A percentile compares a stretch with the other conserved stretches of the same genome.
phyloP scores from a whole-genome alignment of 2,888 invertebrate species.

The Trissonchulus latispiculum region DNA sequence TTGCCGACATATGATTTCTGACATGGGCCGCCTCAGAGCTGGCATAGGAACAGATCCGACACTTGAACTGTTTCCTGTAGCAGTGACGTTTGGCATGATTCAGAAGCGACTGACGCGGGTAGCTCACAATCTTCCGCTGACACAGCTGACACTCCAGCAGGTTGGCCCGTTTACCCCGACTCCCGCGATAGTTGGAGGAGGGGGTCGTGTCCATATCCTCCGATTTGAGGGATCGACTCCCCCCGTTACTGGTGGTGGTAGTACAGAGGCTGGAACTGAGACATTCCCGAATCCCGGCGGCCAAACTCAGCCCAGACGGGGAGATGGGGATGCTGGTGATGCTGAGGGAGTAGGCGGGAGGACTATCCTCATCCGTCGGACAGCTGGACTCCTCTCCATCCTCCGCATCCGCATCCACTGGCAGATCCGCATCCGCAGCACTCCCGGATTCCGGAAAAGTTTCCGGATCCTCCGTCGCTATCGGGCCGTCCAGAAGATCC shows the following conservation, averaged over 20 bases:
- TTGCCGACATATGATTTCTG: constrained; percentile 23
- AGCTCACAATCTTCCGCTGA: constrained; percentile 19
- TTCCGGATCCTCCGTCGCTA: background rate
- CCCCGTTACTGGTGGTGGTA: background rate
- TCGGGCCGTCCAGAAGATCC: background rate
- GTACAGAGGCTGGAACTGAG: background rate
- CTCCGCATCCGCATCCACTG: background rate
- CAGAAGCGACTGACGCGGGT: constrained; percentile 23
- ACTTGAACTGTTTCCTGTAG: constrained; percentile 28
- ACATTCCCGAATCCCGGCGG: too few species aligned
- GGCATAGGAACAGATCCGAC: constrained; percentile 24
- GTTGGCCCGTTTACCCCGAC: background rate
- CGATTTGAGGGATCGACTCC: too few species aligned
- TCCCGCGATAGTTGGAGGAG: background rate
- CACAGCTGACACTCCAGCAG: constrained; percentile 21
- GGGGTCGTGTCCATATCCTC: background rate
- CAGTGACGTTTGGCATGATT: constrained; percentile 28
- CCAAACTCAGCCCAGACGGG: background rate
- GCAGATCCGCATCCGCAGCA: too few species aligned
- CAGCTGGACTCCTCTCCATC: background rate
- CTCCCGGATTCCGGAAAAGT: background rate
- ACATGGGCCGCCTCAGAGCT: constrained; percentile 23
- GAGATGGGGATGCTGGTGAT: background rate
- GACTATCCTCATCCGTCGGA: background rate
- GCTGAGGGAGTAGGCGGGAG: background rate